Evolutionary conservation across 1,140 invertebrate species (phyloP).

Genomic region (Calephelis virginiensis): DNA sequence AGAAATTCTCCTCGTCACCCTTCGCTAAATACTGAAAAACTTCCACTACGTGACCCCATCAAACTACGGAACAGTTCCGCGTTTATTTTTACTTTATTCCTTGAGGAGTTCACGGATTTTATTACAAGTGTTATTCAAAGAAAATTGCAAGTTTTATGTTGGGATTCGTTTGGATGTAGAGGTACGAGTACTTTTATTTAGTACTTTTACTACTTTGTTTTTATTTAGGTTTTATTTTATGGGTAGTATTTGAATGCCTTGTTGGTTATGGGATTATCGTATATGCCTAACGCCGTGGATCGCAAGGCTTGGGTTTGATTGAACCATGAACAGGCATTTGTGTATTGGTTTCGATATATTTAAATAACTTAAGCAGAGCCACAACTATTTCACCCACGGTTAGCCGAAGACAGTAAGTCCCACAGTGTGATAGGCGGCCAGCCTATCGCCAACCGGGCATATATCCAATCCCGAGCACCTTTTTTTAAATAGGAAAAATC

Average conservation of each 20-base stretch:
- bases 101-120: conserved; percentile 45
- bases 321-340: no score
- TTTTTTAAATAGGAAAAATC: no score
- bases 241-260: no score
- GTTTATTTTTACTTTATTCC: conserved; percentile 45
- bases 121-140: conserved; percentile 46
- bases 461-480: no score
- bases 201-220: not conserved
- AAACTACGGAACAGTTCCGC: conserved; percentile 39
- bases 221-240: no score
- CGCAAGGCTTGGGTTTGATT: no score
- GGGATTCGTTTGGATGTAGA: conserved; percentile 28
- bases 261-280: not conserved
- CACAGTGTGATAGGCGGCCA: no score
- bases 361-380: no score
- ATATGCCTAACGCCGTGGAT: not conserved
- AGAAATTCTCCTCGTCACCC: conserved; percentile 37
- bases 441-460: no score
- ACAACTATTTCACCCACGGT: no score
- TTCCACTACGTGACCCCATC: conserved; percentile 64
- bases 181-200: not conserved
- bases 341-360: no score
- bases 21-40: conserved; percentile 62
- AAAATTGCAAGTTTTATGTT: conserved; percentile 33
- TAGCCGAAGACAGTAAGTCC: no score